Base-by-base conservation (phyloP, 2,888 invertebrate genomes). In the Oegoconia quadripuncta region DNA sequence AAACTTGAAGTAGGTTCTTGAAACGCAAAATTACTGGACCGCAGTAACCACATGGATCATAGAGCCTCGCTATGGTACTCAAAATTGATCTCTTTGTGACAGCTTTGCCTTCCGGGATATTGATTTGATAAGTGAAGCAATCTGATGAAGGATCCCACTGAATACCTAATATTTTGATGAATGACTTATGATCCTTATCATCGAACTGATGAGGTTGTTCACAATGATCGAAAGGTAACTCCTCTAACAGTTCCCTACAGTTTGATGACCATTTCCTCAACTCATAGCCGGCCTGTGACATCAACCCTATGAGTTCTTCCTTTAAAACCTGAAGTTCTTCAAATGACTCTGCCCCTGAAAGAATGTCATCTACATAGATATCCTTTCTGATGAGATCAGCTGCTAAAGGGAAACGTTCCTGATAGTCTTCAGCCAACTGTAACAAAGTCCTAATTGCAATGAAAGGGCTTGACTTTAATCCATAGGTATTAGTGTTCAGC, bases 401-500 rank as follows among this genome's bases (percentile, higher is more conserved):
- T 8, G 27, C 27, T 7, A 12, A 2, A 2, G 27, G 12, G 3
- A 2, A 2, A 12, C 3, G 5, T 8, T 4, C 11, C 9, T 26
- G 3, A 6, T n/a, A 26, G 4, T 26, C 26, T 4, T 26, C 26
- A 6, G 26, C 9, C 5, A 29, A 14, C 13, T 29, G 13, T 3
- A 31, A 17, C 17, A 17, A 3, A 5, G 17, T 12, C 3, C 34
- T n/a, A 12, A 34, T 34, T n/a, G 26, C 14, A 16, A 26, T 16
- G 9, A 8, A 26, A 3, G 26, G 34, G 12, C 25, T 34, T 15
- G 34, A 25, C 11, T 17, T 15, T 7, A 48, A 29, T 15, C 48
- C 46, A 12, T 49, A 49, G 3, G 46, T 49, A 9, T 38, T 39
- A 7, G 46, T 46, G 8, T 37, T 44, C 8, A 49, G 27, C 7